These are phyloP conservation scores for Lepilemur septentrionalis DNA, from an alignment of 2,797 vertebrate species.

Conservation along the genomic window DNA sequence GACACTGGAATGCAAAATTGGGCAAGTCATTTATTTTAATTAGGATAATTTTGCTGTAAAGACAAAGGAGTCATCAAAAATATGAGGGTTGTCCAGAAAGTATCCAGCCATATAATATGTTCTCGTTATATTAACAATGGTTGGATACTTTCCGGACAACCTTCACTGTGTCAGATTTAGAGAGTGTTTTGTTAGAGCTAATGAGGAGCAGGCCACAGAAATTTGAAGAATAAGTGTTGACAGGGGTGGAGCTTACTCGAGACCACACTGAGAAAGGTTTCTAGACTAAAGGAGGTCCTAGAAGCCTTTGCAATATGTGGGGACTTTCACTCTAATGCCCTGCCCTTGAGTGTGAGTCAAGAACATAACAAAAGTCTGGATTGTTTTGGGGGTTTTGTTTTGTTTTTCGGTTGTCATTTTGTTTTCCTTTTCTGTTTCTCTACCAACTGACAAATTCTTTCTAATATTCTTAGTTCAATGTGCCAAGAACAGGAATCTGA, in stretches of 20 bases:
- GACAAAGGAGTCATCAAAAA: background rate
- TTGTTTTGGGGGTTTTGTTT: background rate
- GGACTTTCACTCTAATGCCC: background rate
- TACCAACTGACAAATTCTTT: background rate
- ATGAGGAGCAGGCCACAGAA: background rate
- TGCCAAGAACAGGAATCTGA: background rate
- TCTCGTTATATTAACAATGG: too few relatives aligned
- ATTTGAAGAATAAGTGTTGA: background rate
- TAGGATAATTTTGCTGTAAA: background rate
- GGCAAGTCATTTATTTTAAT: background rate
- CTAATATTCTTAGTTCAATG: background rate
- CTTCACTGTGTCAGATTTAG: background rate
- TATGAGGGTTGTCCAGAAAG: background rate
- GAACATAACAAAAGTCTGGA: background rate
- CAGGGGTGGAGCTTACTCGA: background rate
- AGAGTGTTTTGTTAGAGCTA: background rate
- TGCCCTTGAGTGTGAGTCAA: background rate
- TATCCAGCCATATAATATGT: too few relatives aligned
- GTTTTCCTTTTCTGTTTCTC: background rate
- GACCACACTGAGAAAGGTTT: background rate
- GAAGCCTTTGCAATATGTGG: background rate
- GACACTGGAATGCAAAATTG: background rate
- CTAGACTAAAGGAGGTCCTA: background rate
- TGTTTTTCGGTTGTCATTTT: background rate
- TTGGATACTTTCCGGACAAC: too few relatives aligned